Evolutionary conservation across 1,140 invertebrate genomes (phyloP), one percentile per base, ranked within the genome.

Genomic region (Drosophila nikananu): DNA sequence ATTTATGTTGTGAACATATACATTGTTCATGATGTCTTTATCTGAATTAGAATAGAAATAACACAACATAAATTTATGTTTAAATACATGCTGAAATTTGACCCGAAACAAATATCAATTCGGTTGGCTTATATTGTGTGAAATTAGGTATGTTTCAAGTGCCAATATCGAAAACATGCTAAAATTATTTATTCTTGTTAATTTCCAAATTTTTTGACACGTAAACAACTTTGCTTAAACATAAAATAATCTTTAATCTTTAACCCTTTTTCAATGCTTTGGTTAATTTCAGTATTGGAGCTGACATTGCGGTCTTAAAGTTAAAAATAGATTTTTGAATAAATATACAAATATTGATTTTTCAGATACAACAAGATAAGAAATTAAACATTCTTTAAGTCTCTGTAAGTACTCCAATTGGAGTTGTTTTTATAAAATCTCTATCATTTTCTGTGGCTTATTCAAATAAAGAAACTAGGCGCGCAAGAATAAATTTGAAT

Each of bases 401-500:
- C 7, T n/a, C 7, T n/a, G 8, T 8, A n/a, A n/a, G 17, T n/a
- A 2, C 37, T 35, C 37, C 7, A 5, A 4, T 13, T 15, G 19
- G 7, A n/a, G 19, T 15, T 25, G 1, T 25, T 19, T 58, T 23
- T 23, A 13, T 19, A 19, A 19, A 9, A 35, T 23, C 10, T 49
- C 0, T 35, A 2, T 39, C 5, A 15, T 21, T 17, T 21, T 10
- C 7, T 35, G 12, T 54, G 5, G 6, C 2, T 10, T 5, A 12
- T 48, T 46, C 9, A 60, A 21, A 27, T 30, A 32, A 5, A 13
- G 2, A 52, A 52, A 23, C 2, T 15, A 10, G 23, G 48, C 49
- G 61, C 48, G 61, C 13, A 10, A 57, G 13, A 48, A 23, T 4
- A 49, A 19, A 51, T 72, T 68, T 35, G 13, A 71, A 71, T 55